Base-by-base conservation (phyloP, 2,797 vertebrate species). In the Pseudochromis fuscus region DNA sequence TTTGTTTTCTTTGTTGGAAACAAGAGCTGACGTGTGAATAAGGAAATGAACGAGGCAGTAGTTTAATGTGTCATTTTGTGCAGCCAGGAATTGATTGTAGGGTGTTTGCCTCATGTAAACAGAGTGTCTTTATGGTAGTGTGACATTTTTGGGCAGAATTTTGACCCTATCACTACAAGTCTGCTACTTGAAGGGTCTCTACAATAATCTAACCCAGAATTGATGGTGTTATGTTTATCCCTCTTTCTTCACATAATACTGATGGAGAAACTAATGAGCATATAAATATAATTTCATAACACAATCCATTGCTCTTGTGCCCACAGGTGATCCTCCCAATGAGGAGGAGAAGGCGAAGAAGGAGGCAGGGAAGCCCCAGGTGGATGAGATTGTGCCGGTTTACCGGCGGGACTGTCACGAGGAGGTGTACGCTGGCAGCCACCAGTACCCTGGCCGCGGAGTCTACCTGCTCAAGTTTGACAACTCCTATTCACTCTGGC, bases 401-500 rank as follows among this genome's bases (percentile, higher is more conserved):
- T 99, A 98, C 93, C 95, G 98, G 93, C 95, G 98, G 91, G 98
- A 99, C 96, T 99, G 98, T 95, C 98, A 99, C 0, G 98, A 98
- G 82, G 98, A 99, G 89, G 98, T 99, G 38, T 99, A 99, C 19
- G 98, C 98, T 1, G 98, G 98, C 87, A 99, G 97, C 93, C 98
- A 99, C 92, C 98, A 99, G 85, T 99, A 99, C 86, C 98, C 98
- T 3, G 98, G 98, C 76, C 95, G 96, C 38, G 98, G 98, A 25
- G 96, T 99, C 86, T 99, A 99, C 90, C 95, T 99, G 87, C 98
- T 99, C 77, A 99, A 99, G 92, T 99, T 99, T 48, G 98, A 99
- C 95, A 99, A 99, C 95, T 99, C 98, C 81, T 99, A 99, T 86
- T 99, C 98, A 31, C 93, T 99, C 88, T 99, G 98, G 98, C 96